Evolutionary conservation across 2,797 vertebrate species (phyloP).

Genomic region (Lateolabrax maculatus): DNA sequence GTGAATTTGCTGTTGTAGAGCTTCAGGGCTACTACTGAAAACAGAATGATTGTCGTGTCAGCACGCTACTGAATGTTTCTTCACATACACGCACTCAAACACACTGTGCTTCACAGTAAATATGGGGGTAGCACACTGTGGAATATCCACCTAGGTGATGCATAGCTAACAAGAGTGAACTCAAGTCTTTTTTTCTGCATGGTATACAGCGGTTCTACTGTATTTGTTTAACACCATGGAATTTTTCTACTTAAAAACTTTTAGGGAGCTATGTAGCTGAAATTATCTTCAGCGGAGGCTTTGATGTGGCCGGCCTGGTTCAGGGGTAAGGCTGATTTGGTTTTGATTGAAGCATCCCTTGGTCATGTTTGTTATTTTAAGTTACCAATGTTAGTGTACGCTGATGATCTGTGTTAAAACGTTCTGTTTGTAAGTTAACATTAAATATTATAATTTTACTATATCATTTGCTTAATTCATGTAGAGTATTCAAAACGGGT

Average conservation of each 20-base stretch:
- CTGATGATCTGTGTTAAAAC: background rate
- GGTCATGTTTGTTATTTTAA: too few relatives aligned
- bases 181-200: background rate
- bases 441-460: background rate
- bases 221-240: constrained; percentile 22
- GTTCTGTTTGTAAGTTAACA: background rate
- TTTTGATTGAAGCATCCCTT: constrained; percentile 45
- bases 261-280: constrained; percentile 11
- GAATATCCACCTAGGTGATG: constrained; percentile 32
- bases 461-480: background rate
- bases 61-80: constrained; percentile 21
- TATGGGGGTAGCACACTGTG: background rate
- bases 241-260: constrained; percentile 21
- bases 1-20: constrained; percentile 36
- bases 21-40: constrained; percentile 43
- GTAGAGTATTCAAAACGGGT: background rate
- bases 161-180: constrained; percentile 33
- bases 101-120: constrained; percentile 8
- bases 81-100: background rate
- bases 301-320: constrained; percentile 45
- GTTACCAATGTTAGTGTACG: too few relatives aligned
- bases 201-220: constrained; percentile 3
- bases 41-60: constrained; percentile 40
- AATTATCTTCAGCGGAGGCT: constrained; percentile 51
- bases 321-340: constrained; percentile 35